A percentile compares a stretch with the other conserved stretches of the same genome.
phyloP scores from a whole-genome alignment of 2,888 invertebrate species.

The Caenorhabditis afra region DNA sequence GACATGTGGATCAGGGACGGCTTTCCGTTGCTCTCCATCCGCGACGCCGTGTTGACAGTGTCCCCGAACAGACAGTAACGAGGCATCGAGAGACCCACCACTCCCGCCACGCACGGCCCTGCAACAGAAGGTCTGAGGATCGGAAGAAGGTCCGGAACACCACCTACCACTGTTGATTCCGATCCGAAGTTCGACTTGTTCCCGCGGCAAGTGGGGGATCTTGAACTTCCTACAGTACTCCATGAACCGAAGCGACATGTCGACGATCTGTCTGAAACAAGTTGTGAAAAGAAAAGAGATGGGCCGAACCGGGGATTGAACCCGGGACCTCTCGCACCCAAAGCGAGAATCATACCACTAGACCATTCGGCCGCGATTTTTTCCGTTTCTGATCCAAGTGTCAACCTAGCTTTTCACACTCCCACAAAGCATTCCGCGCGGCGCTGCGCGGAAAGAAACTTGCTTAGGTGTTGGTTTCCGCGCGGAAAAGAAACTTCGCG shows the following conservation, averaged over 20 bases:
- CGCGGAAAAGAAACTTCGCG: conserved; percentile 4
- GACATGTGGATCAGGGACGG: conserved; percentile 73
- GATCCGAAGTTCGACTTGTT: conserved; percentile 73
- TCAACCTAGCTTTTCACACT: not conserved
- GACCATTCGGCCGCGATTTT: conserved; percentile 72
- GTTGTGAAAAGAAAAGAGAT: conserved; percentile 15
- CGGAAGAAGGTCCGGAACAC: conserved; percentile 56
- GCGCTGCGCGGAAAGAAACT: conserved; percentile 14
- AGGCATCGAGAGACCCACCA: conserved; percentile 75
- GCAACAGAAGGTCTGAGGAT: too few relatives aligned
- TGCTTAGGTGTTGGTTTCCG: conserved; percentile 3
- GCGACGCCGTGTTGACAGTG: conserved; percentile 76
- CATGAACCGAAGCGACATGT: conserved; percentile 72
- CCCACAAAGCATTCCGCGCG: not conserved
- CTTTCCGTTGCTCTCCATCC: conserved; percentile 78
- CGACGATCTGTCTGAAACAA: conserved; percentile 67
- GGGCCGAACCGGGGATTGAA: conserved; percentile 73
- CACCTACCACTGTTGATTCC: conserved; percentile 74
- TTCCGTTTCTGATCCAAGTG: not conserved
- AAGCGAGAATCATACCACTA: conserved; percentile 81
- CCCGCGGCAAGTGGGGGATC: conserved; percentile 74
- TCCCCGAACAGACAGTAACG: conserved; percentile 78
- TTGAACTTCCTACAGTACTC: conserved; percentile 63
- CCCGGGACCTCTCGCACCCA: conserved; percentile 81
- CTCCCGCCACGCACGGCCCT: conserved; percentile 66